Evolutionary conservation across 1,140 invertebrate species (phyloP), one percentile per base, ranked within the genome.

Genomic region (Saccostrea cuccullata): DNA sequence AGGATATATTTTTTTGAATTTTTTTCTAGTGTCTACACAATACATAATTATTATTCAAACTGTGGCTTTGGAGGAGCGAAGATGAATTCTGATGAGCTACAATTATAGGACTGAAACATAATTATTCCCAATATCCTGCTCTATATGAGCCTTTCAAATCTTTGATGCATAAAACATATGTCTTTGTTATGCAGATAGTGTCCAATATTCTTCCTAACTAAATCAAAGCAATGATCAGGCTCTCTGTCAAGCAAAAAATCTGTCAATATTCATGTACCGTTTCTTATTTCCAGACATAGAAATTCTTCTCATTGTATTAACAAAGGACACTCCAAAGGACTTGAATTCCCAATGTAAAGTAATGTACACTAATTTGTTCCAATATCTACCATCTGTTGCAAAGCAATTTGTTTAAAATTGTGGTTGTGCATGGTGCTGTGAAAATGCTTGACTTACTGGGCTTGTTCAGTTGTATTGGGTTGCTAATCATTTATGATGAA

Each of bases 101-200:
- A 77, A 77, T 30, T 15, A 26, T 4, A 11, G 26, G 70, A 77
- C 36, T 36, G 70, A 77, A 77, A 77, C 70, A 30, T 26, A 77
- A 77, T 77, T 77, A 77, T 30, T 77, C 30, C 70, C 70, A 77
- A 73, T 26, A 77, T 36, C 70, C 70, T 77, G 26, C 30, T 15
- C 12, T 36, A 30, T 77, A 30, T 8, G 11, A 30, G 70, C 70
- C 70, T 26, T 77, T 77, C 70, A 77, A 15, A 77, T 77, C 26
- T 77, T 13, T 36, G 70, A 77, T 77, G 70, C 70, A 77, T 77
- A 36, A 77, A 77, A 77, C 70, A 77, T 77, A 77, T 77, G 70
- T 77, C 26, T 77, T 77, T 77, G 26, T 77, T 77, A 77, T 77
- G 70, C 70, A 77, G 70, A 26, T 77, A 30, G 26, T 77, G 70